Evolutionary conservation across 2,113 vertebrate genomes (phyloP), one percentile per base, ranked within the genome.

Genomic region (Catagonus wagneri): DNA sequence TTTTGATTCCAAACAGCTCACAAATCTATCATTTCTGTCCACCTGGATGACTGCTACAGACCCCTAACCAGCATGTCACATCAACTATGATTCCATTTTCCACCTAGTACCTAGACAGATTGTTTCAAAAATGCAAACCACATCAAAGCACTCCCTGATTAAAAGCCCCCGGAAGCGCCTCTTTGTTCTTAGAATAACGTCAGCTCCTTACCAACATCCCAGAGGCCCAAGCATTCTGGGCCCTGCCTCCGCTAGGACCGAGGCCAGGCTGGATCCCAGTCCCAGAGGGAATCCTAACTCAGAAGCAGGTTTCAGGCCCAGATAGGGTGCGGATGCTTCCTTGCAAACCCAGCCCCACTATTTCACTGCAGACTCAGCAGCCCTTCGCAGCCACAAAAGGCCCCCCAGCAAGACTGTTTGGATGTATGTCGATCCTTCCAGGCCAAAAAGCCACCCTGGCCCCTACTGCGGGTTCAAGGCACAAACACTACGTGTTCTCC

Each of bases 311-410:
- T 13, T 54, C 0, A 1, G 5, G 29, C 92, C 36, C 58, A 9
- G 79, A n/a, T 0, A 3, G 14, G 25, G 6, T 4, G 1, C 2
- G 0, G 56, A 36, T 2, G 0, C n/a, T 52, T 54, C 65, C 39
- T 72, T 36, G 25, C 69, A 86, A 54, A 50, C 34, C 44, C 29
- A 36, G 44, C 13, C 22, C 66, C 12, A 0, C 19, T 25, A 2
- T 50, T 1, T 3, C 1, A 17, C 6, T 23, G n/a, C 65, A 34
- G 68, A 63, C 17, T 32, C 69, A 54, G 89, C 83, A 34, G 12
- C 36, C 8, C 3, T 10, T 63, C 3, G 23, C 34, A 60, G 69
- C 32, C 60, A 23, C 25, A 27, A 9, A 68, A n/a, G 54, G 8
- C 9, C 34, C 52, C 11, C 75, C 44, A 34, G 15, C 60, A 71